Evolutionary conservation across 2,113 vertebrate species (phyloP), one percentile per base, ranked within the genome.

Genomic region (Ophthalmolycus amberensis): DNA sequence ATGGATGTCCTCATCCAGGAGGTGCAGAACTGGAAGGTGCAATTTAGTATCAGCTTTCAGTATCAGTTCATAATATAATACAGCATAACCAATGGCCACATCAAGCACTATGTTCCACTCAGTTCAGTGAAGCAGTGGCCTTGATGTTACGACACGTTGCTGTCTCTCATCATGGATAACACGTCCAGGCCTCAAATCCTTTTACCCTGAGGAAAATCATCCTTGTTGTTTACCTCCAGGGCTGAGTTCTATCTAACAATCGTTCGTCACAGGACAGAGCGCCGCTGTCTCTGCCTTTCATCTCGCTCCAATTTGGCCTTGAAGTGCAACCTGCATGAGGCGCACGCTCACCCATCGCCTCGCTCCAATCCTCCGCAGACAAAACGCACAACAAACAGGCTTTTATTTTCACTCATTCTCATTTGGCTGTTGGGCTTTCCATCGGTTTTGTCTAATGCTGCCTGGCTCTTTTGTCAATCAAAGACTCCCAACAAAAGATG

Each of bases 271-370:
- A 80, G 90, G 82, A 86, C 75, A 42, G 1, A 64, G 75, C 58
- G 15, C 60, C 50, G 5, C 70, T 20, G 73, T 76, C 84, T 66
- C 50, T 71, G 18, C 52, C 89, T 91, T 93, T 93, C 85, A 94
- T 92, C 88, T 85, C 65, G 2, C 85, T 90, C 77, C 83, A 89
- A 72, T 66, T 89, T 87, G 91, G 91, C 89, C 88, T 88, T 85
- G 89, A 86, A 86, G 86, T 77, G 44, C 83, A 75, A 89, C 88
- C 88, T 84, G 89, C 81, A 91, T 83, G 29, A 29, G 84, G 80
- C 56, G 74, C 62, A 9, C 62, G 5, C 64, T 54, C 71, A 27
- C 29, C 32, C 64, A 6, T 66, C 64, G 34, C 79, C 56, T 59
- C 52, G 3, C 63, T 77, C 3, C 68, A 60, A 65, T 73, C 79